These are phyloP conservation scores for Drosophila yooni DNA, from an alignment of 2,888 invertebrate genomes.

Conservation along the genomic window DNA sequence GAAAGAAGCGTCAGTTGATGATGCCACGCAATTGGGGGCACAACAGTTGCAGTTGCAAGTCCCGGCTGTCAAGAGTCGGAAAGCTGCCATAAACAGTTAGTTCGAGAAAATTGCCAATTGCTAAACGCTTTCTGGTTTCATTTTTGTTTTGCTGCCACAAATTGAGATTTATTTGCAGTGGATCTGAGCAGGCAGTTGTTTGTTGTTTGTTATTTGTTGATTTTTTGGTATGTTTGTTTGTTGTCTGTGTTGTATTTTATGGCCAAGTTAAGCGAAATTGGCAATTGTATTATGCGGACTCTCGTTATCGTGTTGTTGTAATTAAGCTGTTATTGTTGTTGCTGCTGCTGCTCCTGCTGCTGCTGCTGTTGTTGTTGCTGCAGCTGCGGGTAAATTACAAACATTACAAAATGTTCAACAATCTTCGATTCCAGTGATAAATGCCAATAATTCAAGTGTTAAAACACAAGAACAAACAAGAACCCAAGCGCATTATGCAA, in stretches of 20 bases:
- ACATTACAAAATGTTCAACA: slow-evolving; percentile 21
- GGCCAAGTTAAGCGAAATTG: slow-evolving; percentile 75
- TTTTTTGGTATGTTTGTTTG: slow-evolving; percentile 26
- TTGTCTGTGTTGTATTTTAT: slow-evolving; percentile 59
- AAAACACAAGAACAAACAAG: slow-evolving; percentile 51
- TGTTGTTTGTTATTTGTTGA: slow-evolving; percentile 19
- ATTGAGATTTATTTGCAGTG: slow-evolving; percentile 63
- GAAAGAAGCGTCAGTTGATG: slow-evolving; percentile 1
- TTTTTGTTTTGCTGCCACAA: slow-evolving; percentile 53
- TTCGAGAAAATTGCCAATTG: slow-evolving; percentile 71
- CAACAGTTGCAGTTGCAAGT: slow-evolving; percentile 2
- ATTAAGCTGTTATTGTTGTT: slow-evolving; percentile 68
- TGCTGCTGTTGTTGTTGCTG: slow-evolving; percentile 13
- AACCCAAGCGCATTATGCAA: slow-evolving; percentile 72
- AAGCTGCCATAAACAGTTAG: slow-evolving; percentile 67
- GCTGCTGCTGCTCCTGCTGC: slow-evolving; percentile 27
- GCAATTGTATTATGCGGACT: slow-evolving; percentile 73
- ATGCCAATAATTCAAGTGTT: slow-evolving; percentile 78
- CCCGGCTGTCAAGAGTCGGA: slow-evolving; percentile 4
- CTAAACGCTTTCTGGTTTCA: slow-evolving; percentile 61
- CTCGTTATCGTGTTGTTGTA: slow-evolving; percentile 72
- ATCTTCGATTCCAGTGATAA: slow-evolving; percentile 42
- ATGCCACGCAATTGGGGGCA: slow-evolving; percentile 16
- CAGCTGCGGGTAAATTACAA: slow-evolving; percentile 45
- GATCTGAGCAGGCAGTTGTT: slow-evolving; percentile 19